Conservation (phyloP, 2,797 vertebrate genomes). For the Parauchenoglanis punctatus region DNA sequence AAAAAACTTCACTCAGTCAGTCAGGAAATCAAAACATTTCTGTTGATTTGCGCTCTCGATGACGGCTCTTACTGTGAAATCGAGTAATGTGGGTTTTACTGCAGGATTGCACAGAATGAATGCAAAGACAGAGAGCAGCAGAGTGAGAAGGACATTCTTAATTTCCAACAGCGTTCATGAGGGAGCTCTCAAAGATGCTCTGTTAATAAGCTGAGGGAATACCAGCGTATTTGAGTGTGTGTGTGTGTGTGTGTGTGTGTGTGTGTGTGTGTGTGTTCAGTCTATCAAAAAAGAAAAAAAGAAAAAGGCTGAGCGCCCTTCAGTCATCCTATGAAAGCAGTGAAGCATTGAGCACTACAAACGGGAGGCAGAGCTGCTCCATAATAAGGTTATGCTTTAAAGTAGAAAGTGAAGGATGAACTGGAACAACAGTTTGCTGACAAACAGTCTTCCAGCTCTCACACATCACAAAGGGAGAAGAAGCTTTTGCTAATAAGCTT, state of each 20-base stretch:
- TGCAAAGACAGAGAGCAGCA: neutral
- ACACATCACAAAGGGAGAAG: neutral
- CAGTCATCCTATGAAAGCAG: slow-evolving; percentile 23
- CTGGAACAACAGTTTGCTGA: slow-evolving; percentile 7
- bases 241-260: slow-evolving; percentile 30
- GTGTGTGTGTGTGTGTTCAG: slow-evolving; percentile 14
- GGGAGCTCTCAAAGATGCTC: slow-evolving; percentile 22
- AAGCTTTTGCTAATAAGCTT: neutral
- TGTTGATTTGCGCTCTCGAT: neutral
- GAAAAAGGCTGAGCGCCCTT: slow-evolving; percentile 33
- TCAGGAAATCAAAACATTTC: neutral
- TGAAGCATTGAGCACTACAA: slow-evolving; percentile 15
- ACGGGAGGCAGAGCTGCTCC: neutral
- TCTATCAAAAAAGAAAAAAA: slow-evolving; percentile 1
- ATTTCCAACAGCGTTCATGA: slow-evolving; percentile 35
- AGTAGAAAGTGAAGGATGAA: slow-evolving; percentile 27
- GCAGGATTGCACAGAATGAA: neutral
- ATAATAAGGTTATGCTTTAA: slow-evolving; percentile 27
- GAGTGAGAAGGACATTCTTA: slow-evolving; percentile 44
- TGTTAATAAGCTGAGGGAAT: slow-evolving; percentile 45
- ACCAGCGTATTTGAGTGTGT: slow-evolving; percentile 8
- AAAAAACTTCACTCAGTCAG: neutral
- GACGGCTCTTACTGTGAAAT: neutral
- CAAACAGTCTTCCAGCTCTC: neutral
- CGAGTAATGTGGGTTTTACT: neutral